These are phyloP conservation scores for Horisme vitalbata DNA, from an alignment of 2,888 invertebrate genomes.

Conservation along the genomic window DNA sequence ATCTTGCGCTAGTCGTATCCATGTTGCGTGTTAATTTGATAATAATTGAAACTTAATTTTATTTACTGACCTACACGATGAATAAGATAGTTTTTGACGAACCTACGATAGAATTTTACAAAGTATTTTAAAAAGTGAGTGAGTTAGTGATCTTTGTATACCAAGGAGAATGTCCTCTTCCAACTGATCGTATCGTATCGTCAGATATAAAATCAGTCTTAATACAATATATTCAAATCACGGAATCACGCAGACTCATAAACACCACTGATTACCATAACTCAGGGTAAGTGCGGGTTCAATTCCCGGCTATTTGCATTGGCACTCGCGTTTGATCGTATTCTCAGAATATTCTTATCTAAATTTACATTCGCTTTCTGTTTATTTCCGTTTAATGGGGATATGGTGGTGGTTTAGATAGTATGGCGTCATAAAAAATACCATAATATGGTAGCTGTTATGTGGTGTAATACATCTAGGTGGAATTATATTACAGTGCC, in stretches of 20 bases:
- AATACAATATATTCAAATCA: constrained; percentile 1
- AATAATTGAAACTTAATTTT: too few relatives aligned
- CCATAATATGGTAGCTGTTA: background rate
- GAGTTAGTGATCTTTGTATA: too few relatives aligned
- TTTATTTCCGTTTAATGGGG: constrained; percentile 17
- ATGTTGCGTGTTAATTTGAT: too few relatives aligned
- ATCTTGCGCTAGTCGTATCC: too few relatives aligned
- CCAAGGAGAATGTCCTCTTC: too few relatives aligned
- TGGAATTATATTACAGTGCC: background rate
- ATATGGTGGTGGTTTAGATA: background rate
- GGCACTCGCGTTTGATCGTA: constrained; percentile 15
- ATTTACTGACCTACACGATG: too few relatives aligned
- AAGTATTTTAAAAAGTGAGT: too few relatives aligned
- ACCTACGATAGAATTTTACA: too few relatives aligned
- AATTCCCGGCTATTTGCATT: constrained; percentile 15
- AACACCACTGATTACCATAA: constrained; percentile 17
- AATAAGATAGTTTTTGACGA: too few relatives aligned
- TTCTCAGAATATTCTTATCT: constrained; percentile 23
- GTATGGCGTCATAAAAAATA: constrained; percentile 8
- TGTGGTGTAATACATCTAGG: background rate
- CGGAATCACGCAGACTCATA: constrained; percentile 11
- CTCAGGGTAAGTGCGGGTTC: constrained; percentile 15
- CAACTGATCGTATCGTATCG: too few relatives aligned
- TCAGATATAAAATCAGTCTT: background rate
- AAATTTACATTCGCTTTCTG: constrained; percentile 19